Conservation (phyloP, 2,888 invertebrate genomes). For the Pantelozetes paolii region DNA sequence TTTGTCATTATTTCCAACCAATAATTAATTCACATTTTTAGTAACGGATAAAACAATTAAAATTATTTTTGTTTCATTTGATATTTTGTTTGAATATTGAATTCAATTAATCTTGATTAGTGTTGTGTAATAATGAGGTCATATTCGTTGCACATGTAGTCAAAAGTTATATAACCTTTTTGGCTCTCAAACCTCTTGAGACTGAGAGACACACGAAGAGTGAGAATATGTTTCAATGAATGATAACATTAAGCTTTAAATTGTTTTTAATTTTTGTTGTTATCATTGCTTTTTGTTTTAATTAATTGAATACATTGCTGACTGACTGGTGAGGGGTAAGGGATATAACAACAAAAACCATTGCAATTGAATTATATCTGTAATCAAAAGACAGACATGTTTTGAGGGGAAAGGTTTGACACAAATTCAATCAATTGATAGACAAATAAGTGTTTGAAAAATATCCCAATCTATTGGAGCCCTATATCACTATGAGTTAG, state of each 20-base stretch:
- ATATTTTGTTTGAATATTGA: not conserved
- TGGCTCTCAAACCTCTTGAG: no score
- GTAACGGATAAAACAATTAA: not conserved
- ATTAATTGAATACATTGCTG: not conserved
- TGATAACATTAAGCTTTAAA: not conserved
- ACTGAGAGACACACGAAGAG: not conserved
- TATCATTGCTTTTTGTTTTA: no score
- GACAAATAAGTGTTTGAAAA: slow-evolving; percentile 1
- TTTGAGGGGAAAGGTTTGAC: not conserved
- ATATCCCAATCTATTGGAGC: not conserved
- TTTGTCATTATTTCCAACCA: not conserved
- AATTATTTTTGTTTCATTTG: not conserved
- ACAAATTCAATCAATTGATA: slow-evolving; percentile 3
- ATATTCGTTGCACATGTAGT: not conserved
- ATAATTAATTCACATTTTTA: not conserved
- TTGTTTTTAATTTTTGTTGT: not conserved
- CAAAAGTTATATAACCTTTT: not conserved
- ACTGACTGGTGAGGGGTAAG: not conserved
- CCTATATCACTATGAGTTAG: no score
- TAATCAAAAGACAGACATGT: not conserved
- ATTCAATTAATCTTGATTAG: slow-evolving; percentile 11
- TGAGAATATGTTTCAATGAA: not conserved
- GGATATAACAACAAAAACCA: no score
- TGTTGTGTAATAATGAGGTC: slow-evolving; percentile 17
- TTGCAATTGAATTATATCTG: not conserved